Conservation (phyloP, 2,113 vertebrate genomes). For the Craseonycteris thonglongyai region DNA sequence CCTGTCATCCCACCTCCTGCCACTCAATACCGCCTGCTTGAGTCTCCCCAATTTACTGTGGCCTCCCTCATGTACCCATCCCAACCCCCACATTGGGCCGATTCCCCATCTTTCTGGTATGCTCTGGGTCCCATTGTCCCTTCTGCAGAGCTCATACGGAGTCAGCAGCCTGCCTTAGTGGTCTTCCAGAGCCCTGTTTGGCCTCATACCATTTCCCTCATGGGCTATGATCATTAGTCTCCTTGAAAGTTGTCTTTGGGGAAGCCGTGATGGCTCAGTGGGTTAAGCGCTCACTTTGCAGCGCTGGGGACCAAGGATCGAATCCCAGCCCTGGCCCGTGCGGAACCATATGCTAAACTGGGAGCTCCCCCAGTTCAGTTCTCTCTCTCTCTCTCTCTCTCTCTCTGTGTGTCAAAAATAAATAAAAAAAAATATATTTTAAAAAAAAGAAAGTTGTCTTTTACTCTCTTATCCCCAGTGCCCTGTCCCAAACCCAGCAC, state of each 20-base stretch:
- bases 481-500: neutral
- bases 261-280: too few species aligned
- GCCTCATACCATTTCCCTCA: neutral
- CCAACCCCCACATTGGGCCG: rapidly evolving
- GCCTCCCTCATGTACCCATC: neutral
- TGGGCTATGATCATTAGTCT: neutral
- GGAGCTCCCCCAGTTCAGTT: too few species aligned
- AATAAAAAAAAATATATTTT: too few species aligned
- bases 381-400: too few species aligned
- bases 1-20: neutral
- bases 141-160: neutral
- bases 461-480: neutral
- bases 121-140: neutral
- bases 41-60: neutral
- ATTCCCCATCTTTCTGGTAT: neutral
- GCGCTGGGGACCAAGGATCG: too few species aligned
- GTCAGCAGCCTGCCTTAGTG: neutral
- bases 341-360: too few species aligned
- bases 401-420: too few species aligned
- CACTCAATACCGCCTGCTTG: neutral
- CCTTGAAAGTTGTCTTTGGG: too few species aligned
- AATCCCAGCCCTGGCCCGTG: too few species aligned
- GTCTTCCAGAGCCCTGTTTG: neutral
- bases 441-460: neutral
- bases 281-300: too few species aligned